Conservation (phyloP, 2,113 vertebrate species). For the Ranitomeya variabilis region DNA sequence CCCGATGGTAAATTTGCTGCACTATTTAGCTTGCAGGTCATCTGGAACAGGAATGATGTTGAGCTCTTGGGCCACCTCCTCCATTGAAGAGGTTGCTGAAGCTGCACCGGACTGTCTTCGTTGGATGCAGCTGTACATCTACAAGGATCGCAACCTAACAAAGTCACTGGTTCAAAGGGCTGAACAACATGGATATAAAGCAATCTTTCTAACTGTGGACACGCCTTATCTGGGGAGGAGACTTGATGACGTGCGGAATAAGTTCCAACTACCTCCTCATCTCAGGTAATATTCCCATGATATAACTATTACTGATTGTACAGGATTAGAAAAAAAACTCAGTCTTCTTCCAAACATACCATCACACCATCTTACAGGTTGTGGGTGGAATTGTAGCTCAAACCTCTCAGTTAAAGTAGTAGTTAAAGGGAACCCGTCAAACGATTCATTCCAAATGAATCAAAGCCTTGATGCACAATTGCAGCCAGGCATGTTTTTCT, state of each 20-base stretch:
- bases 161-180: slow-evolving; percentile 82
- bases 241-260: slow-evolving; percentile 85
- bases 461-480: too few relatives aligned
- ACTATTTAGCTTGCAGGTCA: slow-evolving; percentile 77
- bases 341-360: not conserved
- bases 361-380: not conserved
- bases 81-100: slow-evolving; percentile 87
- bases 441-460: too few relatives aligned
- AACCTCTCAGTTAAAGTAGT: too few relatives aligned
- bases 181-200: slow-evolving; percentile 82
- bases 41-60: slow-evolving; percentile 92
- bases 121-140: slow-evolving; percentile 94
- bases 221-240: slow-evolving; percentile 89
- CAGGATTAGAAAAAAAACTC: not conserved
- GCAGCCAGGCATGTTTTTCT: too few relatives aligned
- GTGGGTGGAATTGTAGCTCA: too few relatives aligned
- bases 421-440: too few relatives aligned
- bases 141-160: slow-evolving; percentile 86
- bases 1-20: too few relatives aligned
- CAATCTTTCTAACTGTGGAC: slow-evolving; percentile 91
- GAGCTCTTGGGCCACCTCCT: slow-evolving; percentile 94
- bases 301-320: not conserved
- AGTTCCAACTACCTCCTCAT: slow-evolving; percentile 86
- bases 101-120: slow-evolving; percentile 66
- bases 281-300: slow-evolving; percentile 77